Base-by-base conservation (phyloP, 2,888 invertebrate species). In the Himalopsyche kuldschensis region DNA sequence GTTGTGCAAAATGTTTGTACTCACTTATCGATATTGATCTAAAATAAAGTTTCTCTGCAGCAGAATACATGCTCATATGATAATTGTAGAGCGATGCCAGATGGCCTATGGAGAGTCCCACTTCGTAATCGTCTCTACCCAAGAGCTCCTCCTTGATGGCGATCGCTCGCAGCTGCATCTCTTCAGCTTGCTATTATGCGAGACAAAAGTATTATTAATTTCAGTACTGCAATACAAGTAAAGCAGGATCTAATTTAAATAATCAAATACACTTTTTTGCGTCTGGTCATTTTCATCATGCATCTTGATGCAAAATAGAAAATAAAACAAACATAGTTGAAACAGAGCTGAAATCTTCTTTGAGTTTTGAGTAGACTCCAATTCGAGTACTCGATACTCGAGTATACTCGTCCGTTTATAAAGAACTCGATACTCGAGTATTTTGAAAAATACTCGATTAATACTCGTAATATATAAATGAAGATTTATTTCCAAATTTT, bases 81-180 rank as follows among this genome's bases (percentile, higher is more conserved):
- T 98, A 98, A 91, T 97, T 98, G 91, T 98, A 98, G 47, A 98
- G 93, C 55, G 97, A 97, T 41, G 98, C 98, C 87, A 98, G 93
- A 91, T 98, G 98, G 0, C 98, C 98, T 88, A 98, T 94, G 87
- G 97, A 97, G 46, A 98, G 93, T 8, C 97, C 97, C 87, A 98
- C 96, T 91, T 98, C 98, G 89, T 97, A 97, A 91, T 98, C 97
- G 81, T 96, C 95, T 0, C 94, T 92, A 0, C 98, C 98, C 15
- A 98, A 92, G 24, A 97, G 90, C 88, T 95, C 94, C 88, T 97
- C 97, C 90, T 98, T 98, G 76, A 98, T 98, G 63, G 94, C 93
- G 87, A 98, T 98, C n/a, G 98, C 97, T 89, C 95, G 96, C 87
- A 97, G 91, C 90, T 98, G 98, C 97, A 98, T 98, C 86, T 92